Evolutionary conservation across 2,113 vertebrate genomes (phyloP).

Genomic region (Myocastor coypus): DNA sequence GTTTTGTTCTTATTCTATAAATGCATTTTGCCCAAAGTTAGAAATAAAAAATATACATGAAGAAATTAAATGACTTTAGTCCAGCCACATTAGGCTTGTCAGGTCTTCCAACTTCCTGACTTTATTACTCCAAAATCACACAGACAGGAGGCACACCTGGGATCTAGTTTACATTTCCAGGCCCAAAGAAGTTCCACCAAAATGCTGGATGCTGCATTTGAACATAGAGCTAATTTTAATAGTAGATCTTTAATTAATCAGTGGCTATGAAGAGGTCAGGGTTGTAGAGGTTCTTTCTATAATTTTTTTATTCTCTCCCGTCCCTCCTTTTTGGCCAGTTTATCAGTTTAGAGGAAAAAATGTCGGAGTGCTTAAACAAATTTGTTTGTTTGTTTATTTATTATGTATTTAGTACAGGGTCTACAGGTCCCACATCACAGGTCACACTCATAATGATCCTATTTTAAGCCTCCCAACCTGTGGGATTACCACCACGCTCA

Average conservation of each 20-base stretch:
- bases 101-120: conserved; percentile 86
- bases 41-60: conserved; percentile 55
- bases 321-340: conserved; percentile 50
- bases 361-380: conserved; percentile 57
- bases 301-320: neutral
- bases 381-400: neutral
- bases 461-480: no score
- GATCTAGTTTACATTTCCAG: conserved; percentile 87
- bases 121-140: conserved; percentile 84
- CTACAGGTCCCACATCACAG: no score
- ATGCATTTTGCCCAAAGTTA: neutral
- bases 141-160: conserved; percentile 66
- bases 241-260: conserved; percentile 85
- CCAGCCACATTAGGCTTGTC: conserved; percentile 82
- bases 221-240: conserved; percentile 80
- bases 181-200: conserved; percentile 65
- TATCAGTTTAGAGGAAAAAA: neutral
- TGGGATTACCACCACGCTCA: no score
- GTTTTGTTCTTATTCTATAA: conserved; percentile 19
- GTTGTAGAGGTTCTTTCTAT: neutral
- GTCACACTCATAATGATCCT: no score
- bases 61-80: conserved; percentile 83
- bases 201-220: conserved; percentile 80
- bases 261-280: conserved; percentile 78
- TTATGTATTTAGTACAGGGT: no score